phyloP scores from a whole-genome alignment of 2,888 invertebrate genomes.

The Platypus cylindrus region DNA sequence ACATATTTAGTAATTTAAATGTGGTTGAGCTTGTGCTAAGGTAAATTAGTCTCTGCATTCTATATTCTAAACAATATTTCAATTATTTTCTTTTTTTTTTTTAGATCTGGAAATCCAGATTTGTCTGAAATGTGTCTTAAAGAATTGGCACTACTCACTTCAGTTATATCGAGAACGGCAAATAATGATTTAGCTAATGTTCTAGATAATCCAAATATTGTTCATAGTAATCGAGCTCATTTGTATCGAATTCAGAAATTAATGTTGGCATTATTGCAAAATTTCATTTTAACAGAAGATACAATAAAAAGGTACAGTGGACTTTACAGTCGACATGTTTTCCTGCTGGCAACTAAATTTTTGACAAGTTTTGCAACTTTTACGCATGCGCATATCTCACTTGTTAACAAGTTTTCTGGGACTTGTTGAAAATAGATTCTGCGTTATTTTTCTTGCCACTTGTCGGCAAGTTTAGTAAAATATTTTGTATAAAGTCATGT shows the following conservation, averaged over 20 bases:
- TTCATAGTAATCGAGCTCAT: conserved; percentile 42
- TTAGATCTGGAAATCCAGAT: conserved; percentile 50
- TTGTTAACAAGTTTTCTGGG: too few species aligned
- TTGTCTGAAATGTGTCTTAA: conserved; percentile 53
- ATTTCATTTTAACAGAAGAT: conserved; percentile 42
- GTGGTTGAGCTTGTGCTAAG: conserved; percentile 61
- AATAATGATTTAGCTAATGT: conserved; percentile 29
- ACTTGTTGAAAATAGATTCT: too few species aligned
- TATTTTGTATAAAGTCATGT: too few species aligned
- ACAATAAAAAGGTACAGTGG: conserved; percentile 24
- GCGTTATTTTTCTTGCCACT: too few species aligned
- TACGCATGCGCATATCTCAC: too few species aligned
- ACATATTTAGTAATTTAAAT: conserved; percentile 70
- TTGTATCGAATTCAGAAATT: conserved; percentile 58
- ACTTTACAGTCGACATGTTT: too few species aligned
- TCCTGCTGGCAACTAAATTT: neutral
- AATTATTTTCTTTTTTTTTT: conserved; percentile 3
- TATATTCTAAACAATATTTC: too few species aligned
- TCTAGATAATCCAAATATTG: conserved; percentile 30
- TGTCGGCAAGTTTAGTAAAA: too few species aligned
- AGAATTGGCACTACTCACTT: conserved; percentile 64
- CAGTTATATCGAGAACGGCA: conserved; percentile 31
- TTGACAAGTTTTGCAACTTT: conserved; percentile 5
- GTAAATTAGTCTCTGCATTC: too few species aligned
- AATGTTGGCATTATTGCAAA: conserved; percentile 60